Percentiles rank a stretch among this genome's conserved stretches.
These are phyloP conservation scores for Nyctibius bracteatus DNA, from an alignment of 2,113 vertebrate genomes.

Conservation along the genomic window DNA sequence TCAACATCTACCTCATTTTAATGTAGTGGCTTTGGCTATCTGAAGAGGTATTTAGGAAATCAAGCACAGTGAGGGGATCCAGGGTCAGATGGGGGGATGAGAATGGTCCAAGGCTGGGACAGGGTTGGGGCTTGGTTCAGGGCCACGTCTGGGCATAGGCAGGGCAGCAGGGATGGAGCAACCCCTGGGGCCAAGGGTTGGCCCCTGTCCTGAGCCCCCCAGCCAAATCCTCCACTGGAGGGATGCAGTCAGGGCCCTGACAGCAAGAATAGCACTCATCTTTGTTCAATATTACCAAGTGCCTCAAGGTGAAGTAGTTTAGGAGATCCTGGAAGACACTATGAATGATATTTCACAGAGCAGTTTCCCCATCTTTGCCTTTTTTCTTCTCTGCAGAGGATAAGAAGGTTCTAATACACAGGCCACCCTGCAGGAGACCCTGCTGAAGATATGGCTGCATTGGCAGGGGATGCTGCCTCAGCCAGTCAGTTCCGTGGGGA, in stretches of 20 bases:
- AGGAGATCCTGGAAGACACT: not conserved
- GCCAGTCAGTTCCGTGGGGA: not conserved
- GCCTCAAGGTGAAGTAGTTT: not conserved
- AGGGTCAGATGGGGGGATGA: not conserved
- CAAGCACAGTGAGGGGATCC: too few relatives aligned
- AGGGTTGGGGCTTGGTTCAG: rapidly evolving
- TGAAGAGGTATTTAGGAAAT: not conserved
- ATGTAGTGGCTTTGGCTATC: not conserved
- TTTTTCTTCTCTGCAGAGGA: not conserved
- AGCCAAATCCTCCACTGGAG: not conserved
- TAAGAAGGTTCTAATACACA: not conserved
- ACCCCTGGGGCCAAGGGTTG: not conserved
- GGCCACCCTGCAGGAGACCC: not conserved
- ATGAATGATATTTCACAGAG: not conserved
- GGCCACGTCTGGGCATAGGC: not conserved
- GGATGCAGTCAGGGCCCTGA: rapidly evolving
- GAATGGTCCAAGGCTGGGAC: not conserved
- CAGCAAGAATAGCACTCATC: not conserved
- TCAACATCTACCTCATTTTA: not conserved
- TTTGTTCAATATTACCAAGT: not conserved
- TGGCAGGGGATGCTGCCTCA: not conserved
- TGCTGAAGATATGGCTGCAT: not conserved
- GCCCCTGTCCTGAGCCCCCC: not conserved
- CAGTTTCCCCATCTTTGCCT: not conserved
- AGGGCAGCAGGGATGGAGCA: not conserved